Conservation (phyloP, 2,888 invertebrate genomes). For the Cordilura impudica region DNA sequence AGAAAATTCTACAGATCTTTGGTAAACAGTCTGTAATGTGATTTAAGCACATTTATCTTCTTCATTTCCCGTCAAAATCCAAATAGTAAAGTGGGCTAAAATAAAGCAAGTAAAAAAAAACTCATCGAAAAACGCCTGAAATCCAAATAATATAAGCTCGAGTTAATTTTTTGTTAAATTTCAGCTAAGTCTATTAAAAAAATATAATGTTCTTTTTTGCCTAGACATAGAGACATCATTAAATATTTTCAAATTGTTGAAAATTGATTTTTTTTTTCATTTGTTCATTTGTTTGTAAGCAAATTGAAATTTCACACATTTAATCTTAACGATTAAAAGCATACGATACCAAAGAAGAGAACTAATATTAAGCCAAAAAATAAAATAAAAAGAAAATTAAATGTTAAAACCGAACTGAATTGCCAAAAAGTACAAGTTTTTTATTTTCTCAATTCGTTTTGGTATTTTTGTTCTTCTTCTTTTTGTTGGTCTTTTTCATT, state of each 20-base stretch:
- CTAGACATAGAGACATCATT: conserved; percentile 49
- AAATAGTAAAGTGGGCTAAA: conserved; percentile 17
- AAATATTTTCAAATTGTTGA: conserved; percentile 35
- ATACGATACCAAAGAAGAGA: conserved; percentile 5
- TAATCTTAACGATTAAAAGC: conserved; percentile 40
- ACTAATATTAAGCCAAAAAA: conserved; percentile 23
- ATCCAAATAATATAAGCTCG: conserved; percentile 48
- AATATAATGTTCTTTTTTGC: conserved; percentile 24
- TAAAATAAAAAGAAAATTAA: neutral
- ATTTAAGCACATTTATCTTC: conserved; percentile 59
- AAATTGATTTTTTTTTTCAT: conserved; percentile 13
- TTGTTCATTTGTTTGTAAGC: conserved; percentile 24
- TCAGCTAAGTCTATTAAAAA: conserved; percentile 54
- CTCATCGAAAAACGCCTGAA: conserved; percentile 29
- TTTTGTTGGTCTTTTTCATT: conserved; percentile 20
- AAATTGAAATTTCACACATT: conserved; percentile 59
- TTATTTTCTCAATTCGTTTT: conserved; percentile 3
- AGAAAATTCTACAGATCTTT: conserved; percentile 8
- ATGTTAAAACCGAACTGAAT: neutral
- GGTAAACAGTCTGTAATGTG: conserved; percentile 39
- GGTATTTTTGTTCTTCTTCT: conserved; percentile 2
- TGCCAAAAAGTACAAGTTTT: neutral
- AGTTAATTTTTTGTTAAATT: conserved; percentile 6
- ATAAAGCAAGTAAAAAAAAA: neutral
- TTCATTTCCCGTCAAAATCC: conserved; percentile 51